These are phyloP conservation scores for Taenaris catops DNA, from an alignment of 2,888 invertebrate genomes.

Conservation along the genomic window DNA sequence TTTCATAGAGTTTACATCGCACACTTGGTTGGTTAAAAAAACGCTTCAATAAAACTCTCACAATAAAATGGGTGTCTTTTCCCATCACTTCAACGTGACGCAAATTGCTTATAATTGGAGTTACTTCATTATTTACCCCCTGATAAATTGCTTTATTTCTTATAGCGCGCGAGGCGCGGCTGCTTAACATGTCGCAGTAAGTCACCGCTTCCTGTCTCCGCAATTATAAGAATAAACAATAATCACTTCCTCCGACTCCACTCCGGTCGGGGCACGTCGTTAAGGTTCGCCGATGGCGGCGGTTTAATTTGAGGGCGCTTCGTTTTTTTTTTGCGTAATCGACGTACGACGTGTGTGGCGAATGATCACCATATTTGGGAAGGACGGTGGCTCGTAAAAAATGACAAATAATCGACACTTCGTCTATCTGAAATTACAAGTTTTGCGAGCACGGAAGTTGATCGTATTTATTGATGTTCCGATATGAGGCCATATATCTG, in stretches of 20 bases:
- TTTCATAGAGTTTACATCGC: too few species aligned
- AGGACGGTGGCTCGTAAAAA: constrained; percentile 31
- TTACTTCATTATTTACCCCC: constrained; percentile 27
- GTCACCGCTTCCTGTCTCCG: constrained; percentile 53
- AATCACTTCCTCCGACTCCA: constrained; percentile 63
- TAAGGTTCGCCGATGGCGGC: constrained; percentile 43
- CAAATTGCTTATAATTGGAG: constrained; percentile 29
- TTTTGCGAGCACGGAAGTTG: constrained; percentile 22
- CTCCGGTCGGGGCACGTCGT: constrained; percentile 46
- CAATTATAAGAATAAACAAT: constrained; percentile 75
- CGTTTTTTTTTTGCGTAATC: constrained; percentile 53
- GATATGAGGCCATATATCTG: constrained; percentile 6
- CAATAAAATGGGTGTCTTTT: constrained; percentile 1
- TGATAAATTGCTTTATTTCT: constrained; percentile 61
- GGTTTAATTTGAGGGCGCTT: constrained; percentile 38
- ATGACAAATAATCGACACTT: constrained; percentile 33
- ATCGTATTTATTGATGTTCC: constrained; percentile 11
- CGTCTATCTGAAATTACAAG: constrained; percentile 40
- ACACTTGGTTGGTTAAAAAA: too few species aligned
- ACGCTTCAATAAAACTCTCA: too few species aligned
- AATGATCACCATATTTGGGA: constrained; percentile 44
- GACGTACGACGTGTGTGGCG: constrained; percentile 56
- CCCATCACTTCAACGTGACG: too few species aligned
- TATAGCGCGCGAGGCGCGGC: constrained; percentile 41
- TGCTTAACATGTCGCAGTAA: constrained; percentile 26